Conservation (phyloP, 2,888 invertebrate genomes). For the Pandemis corylana region DNA sequence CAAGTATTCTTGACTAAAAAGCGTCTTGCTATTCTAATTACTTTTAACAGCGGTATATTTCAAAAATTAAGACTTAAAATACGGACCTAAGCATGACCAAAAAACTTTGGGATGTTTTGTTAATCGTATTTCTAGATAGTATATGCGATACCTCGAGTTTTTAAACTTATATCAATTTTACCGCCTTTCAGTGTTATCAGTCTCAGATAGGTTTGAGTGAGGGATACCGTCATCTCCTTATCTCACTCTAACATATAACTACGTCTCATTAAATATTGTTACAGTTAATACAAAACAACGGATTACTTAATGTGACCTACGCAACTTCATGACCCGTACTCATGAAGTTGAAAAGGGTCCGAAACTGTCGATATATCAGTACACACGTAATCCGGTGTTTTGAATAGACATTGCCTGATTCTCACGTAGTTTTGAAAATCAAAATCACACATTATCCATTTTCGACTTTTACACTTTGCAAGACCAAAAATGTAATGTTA, state of each 20-base stretch:
- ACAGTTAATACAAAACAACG: too few species aligned
- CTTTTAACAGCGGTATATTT: slow-evolving; percentile 19
- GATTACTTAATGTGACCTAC: too few species aligned
- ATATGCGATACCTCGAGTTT: slow-evolving; percentile 23
- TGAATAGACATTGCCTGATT: too few species aligned
- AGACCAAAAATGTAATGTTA: slow-evolving; percentile 38
- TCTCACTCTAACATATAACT: neutral
- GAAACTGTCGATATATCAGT: neutral
- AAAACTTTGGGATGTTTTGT: slow-evolving; percentile 31
- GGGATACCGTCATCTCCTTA: neutral
- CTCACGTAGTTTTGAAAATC: too few species aligned
- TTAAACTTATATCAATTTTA: neutral
- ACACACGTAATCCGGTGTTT: too few species aligned
- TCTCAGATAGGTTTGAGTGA: neutral
- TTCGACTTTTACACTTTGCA: slow-evolving; percentile 32
- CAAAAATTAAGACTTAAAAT: slow-evolving; percentile 33
- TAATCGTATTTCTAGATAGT: slow-evolving; percentile 6
- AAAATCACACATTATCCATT: slow-evolving; percentile 22
- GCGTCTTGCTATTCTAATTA: slow-evolving; percentile 1
- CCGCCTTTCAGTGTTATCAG: neutral
- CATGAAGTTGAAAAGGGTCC: too few species aligned
- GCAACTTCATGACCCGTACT: too few species aligned
- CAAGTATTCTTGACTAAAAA: neutral
- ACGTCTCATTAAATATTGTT: neutral
- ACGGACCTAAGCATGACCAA: slow-evolving; percentile 41